Base-by-base conservation (phyloP, 2,113 vertebrate genomes). In the Ictalurus punctatus region DNA sequence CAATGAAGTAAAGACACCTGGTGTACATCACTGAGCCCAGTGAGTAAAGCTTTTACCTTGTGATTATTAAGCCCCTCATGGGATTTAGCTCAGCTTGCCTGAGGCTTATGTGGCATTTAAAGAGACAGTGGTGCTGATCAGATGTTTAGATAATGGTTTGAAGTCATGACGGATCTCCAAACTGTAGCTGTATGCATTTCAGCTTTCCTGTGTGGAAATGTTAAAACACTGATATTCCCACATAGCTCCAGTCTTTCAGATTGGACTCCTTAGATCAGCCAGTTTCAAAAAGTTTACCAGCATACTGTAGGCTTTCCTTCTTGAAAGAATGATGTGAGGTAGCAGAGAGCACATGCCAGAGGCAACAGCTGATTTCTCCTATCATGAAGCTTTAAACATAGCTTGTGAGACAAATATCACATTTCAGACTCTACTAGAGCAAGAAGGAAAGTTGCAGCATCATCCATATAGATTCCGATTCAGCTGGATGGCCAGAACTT, bases 211-310 rank as follows among this genome's bases (percentile, higher is more conserved):
- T 85, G 78, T 37, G 27, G 30, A 82, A 52, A 71, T 40, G 58
- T 54, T 54, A 30, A 79, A 86, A 73, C 83, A 65, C 78, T 19
- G 13, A 90, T 27, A 71, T 73, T 67, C 81, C 84, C 13, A 48
- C 78, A 76, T 88, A 44, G 81, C 79, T 34, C 8, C 7, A 16
- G 27, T n/a, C 84, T 90, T 90, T 88, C 40, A 86, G 83, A 52
- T 83, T 8, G 9, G 16, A 71, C 34, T 56, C 61, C 27, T 90
- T 86, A 90, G 86, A 88, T 88, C 83, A 90, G 58, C 27, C 58
- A 27, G 54, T 63, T 65, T 88, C 85, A 48, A 88, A 54, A 69
- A 69, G 48, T 86, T 82, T 79, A 83, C 30, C 76, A 84, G 83
- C 59, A 25, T 54, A 52, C 48, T 52, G 9, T 52, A 63, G 37